Conservation (phyloP, 1,140 invertebrate species). For the Pararge aegeria region DNA sequence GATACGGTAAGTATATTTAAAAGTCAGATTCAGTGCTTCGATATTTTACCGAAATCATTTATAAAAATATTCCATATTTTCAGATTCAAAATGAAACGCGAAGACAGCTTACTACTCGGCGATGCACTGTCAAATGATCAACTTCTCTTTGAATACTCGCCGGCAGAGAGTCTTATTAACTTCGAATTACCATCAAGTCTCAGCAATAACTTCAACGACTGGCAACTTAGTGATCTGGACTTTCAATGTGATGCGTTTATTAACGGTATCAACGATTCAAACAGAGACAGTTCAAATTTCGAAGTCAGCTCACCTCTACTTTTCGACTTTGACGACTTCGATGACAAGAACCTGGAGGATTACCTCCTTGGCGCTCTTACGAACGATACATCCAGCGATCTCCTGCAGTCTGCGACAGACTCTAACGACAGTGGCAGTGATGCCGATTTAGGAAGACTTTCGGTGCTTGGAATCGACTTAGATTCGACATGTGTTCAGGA, state of each 20-base stretch:
- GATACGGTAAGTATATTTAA: too few species aligned
- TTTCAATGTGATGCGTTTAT: conserved; percentile 63
- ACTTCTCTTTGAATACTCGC: conserved; percentile 62
- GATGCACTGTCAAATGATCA: conserved; percentile 59
- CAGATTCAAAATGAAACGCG: conserved; percentile 61
- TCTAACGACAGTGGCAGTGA: conserved; percentile 43
- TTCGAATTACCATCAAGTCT: conserved; percentile 58
- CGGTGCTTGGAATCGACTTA: conserved; percentile 43
- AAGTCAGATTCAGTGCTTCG: too few species aligned
- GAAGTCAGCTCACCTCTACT: conserved; percentile 43
- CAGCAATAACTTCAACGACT: conserved; percentile 43
- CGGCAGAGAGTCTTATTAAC: conserved; percentile 68
- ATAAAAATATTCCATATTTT: conserved; percentile 40
- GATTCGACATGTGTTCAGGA: conserved; percentile 42
- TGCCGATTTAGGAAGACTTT: conserved; percentile 32
- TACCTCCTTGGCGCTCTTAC: conserved; percentile 57
- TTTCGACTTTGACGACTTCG: conserved; percentile 65
- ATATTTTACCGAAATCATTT: too few species aligned
- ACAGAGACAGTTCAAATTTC: conserved; percentile 44
- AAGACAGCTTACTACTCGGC: conserved; percentile 44
- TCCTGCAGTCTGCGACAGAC: conserved; percentile 38
- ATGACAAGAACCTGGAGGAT: conserved; percentile 64
- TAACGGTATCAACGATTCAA: conserved; percentile 48
- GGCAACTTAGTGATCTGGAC: conserved; percentile 60
- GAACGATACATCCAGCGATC: conserved; percentile 50